A percentile compares a stretch with the other conserved stretches of the same genome.
Conservation (phyloP, 2,797 vertebrate genomes). For the Astyanax mexicanus region DNA sequence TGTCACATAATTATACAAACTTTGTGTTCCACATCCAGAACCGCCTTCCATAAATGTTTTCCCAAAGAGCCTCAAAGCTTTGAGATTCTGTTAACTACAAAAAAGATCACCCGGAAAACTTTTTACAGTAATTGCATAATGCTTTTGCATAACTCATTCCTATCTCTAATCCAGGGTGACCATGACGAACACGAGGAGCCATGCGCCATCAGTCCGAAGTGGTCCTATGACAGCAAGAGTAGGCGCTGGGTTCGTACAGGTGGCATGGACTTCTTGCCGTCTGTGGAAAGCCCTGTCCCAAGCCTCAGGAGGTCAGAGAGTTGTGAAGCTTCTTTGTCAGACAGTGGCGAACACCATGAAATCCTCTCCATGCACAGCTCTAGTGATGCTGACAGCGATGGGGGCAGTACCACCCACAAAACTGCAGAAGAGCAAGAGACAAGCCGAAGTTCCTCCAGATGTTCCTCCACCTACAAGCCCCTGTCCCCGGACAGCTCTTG, state of each 20-base stretch:
- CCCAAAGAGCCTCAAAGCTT: not conserved
- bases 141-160: not conserved
- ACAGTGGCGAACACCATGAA: constrained; percentile 73
- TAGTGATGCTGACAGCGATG: constrained; percentile 83
- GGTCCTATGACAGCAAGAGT: constrained; percentile 80
- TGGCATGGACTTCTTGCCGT: constrained; percentile 53
- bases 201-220: constrained; percentile 86
- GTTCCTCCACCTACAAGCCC: constrained; percentile 74
- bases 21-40: not conserved
- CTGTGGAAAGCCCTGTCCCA: constrained; percentile 57
- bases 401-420: constrained; percentile 42
- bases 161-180: constrained; percentile 72
- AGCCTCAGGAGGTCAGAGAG: constrained; percentile 48
- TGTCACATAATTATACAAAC: not conserved
- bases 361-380: constrained; percentile 80
- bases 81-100: not conserved
- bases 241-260: constrained; percentile 79
- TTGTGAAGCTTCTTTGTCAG: constrained; percentile 54
- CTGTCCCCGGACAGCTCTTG: constrained; percentile 70
- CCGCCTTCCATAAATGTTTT: constrained; percentile 5
- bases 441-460: constrained; percentile 76
- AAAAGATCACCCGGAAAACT: not conserved
- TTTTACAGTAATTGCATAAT: not conserved
- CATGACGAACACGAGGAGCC: constrained; percentile 82
- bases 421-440: constrained; percentile 65